These are phyloP conservation scores for Aspiorhynchus laticeps DNA, from an alignment of 2,113 vertebrate genomes.

Conservation along the genomic window DNA sequence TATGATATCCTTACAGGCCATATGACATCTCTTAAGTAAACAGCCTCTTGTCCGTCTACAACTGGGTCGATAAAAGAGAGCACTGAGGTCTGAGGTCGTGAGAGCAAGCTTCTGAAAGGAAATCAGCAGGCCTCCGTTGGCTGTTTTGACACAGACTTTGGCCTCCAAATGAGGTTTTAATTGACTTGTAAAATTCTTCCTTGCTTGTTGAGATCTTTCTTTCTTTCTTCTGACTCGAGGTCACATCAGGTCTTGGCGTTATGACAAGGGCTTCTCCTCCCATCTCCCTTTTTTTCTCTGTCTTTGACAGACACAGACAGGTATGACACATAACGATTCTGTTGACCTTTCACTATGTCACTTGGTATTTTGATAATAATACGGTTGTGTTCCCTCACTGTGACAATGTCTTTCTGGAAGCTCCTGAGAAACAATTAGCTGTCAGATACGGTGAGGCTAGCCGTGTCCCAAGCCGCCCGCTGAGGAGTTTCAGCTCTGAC, in stretches of 20 bases:
- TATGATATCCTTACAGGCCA: neutral
- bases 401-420: conserved; percentile 33
- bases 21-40: neutral
- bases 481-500: conserved; percentile 35
- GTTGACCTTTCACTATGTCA: conserved; percentile 51
- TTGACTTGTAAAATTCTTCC: conserved; percentile 37
- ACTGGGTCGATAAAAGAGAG: conserved; percentile 6
- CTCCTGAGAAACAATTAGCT: conserved; percentile 54
- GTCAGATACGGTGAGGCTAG: conserved; percentile 29
- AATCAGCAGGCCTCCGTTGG: neutral
- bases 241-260: conserved; percentile 13
- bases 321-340: conserved; percentile 44
- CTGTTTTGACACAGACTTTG: neutral
- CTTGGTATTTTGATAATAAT: conserved; percentile 49
- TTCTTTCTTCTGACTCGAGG: neutral
- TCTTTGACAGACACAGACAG: conserved; percentile 39
- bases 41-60: conserved; percentile 9
- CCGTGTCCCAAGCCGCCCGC: neutral
- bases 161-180: conserved; percentile 23
- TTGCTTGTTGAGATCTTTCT: neutral
- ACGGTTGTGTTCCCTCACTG: neutral
- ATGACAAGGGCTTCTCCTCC: neutral
- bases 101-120: conserved; percentile 32
- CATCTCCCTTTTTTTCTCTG: neutral
- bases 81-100: conserved; percentile 37